Base-by-base conservation (phyloP, 2,888 invertebrate genomes). In the Dasysyrphus albostriatus region DNA sequence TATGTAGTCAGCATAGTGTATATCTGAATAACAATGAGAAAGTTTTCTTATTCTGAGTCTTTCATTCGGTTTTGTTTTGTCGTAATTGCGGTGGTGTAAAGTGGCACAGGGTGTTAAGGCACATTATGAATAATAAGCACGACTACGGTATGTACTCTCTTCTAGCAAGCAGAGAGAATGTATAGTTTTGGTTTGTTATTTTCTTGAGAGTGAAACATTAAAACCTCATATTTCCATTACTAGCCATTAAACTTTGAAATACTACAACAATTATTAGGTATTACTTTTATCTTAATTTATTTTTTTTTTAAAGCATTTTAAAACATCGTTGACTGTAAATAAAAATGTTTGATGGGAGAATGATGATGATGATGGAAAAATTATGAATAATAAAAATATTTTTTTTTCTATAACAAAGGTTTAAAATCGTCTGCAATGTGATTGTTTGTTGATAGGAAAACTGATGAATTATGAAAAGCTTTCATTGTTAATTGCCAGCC, bases 1-100 rank as follows among this genome's bases (percentile, higher is more conserved):
- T 63, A 54, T 75, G 29, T 51, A 63, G 37, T 39, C 61, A 39
- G 7, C 37, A 61, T 16, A 39, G 19, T 59, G 3, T 54, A n/a
- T 61, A n/a, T 61, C 37, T 37, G 32, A 12, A 61, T 59, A 44
- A 59, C 67, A 67, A 73, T 61, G 54, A 74, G 73, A 83, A 83
- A 83, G 83, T 80, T 80, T 83, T 83, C 80, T 75, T 80, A 75
- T 79, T 74, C 83, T 47, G 42, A 24, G 49, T 59, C 47, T 58
- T 65, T 49, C 24, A 51, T 74, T 59, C 6, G 44, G 65, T 65
- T 67, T 69, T 70, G 77, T 77, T 78, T 70, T n/a, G 34, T 12
- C 63, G 37, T 79, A 74, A 74, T 75, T 80, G 69, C 78, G 37
- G 63, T 65, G 29, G n/a, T 74, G 34, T 70, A 24, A 2, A 61